Evolutionary conservation across 2,113 vertebrate genomes (phyloP).

Genomic region (Panthera leo): DNA sequence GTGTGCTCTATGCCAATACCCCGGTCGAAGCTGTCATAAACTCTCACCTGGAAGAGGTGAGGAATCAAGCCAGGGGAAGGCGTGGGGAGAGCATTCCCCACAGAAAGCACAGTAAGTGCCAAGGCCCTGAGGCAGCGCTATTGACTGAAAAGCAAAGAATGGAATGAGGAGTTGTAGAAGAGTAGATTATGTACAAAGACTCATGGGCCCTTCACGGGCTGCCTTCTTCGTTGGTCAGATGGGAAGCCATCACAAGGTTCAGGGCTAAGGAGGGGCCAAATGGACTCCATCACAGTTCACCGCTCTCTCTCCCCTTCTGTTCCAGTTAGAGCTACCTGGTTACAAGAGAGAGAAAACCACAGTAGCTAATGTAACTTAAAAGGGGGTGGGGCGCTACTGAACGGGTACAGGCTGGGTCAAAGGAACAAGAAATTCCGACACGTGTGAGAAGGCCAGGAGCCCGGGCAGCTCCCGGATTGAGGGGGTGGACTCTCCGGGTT

Average conservation of each 20-base stretch:
- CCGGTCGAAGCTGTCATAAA: not conserved
- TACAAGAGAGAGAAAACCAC: not conserved
- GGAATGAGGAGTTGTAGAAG: not conserved
- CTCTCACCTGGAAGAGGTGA: not conserved
- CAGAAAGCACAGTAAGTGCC: not conserved
- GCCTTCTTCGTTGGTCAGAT: not conserved
- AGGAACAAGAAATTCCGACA: not conserved
- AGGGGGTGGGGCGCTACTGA: too few species aligned
- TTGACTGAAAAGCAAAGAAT: not conserved
- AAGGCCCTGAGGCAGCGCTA: not conserved
- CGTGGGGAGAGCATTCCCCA: not conserved
- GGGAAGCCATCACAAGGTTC: not conserved
- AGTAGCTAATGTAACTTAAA: not conserved
- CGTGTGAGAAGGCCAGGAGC: not conserved
- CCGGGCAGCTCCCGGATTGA: not conserved
- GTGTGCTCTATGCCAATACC: not conserved
- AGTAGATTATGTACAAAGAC: not conserved
- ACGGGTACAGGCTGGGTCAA: not conserved
- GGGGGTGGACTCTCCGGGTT: not conserved
- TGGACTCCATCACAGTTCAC: not conserved
- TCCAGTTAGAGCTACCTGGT: too few species aligned
- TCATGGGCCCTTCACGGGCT: not conserved
- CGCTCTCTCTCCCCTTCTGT: fast-evolving
- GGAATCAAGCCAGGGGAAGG: not conserved
- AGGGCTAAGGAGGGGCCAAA: not conserved